phyloP scores from a whole-genome alignment of 2,113 vertebrate genomes.

The Coryphaenoides rupestris region DNA sequence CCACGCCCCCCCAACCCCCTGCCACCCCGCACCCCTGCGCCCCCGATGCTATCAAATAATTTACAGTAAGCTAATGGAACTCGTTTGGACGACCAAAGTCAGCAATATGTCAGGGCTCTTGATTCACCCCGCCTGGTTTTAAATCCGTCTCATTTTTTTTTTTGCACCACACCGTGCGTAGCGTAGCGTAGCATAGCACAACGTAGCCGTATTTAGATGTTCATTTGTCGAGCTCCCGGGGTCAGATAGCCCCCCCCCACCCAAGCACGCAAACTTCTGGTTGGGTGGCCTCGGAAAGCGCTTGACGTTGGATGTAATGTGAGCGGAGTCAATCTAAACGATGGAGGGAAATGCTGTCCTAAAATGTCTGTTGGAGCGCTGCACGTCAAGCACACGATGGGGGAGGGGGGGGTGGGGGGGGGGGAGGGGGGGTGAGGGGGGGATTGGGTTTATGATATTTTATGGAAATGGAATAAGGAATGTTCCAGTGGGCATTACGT shows the following conservation, averaged over 20 bases:
- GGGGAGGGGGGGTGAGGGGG: too few relatives aligned
- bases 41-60: constrained; percentile 64
- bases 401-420: too few relatives aligned
- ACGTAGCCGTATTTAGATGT: constrained; percentile 74
- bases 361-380: too few relatives aligned
- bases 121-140: constrained; percentile 43
- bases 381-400: too few relatives aligned
- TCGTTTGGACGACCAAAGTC: constrained; percentile 60
- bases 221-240: constrained; percentile 67
- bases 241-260: constrained; percentile 54
- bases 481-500: constrained; percentile 30
- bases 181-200: too few relatives aligned
- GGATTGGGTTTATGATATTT: constrained; percentile 26
- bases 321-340: too few relatives aligned
- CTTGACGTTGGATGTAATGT: constrained; percentile 63
- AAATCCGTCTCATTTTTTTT: constrained; percentile 47
- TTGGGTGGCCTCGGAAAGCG: too few relatives aligned
- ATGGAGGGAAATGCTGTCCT: constrained; percentile 43
- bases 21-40: too few relatives aligned
- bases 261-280: too few relatives aligned
- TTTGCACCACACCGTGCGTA: constrained; percentile 42
- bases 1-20: too few relatives aligned
- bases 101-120: constrained; percentile 51
- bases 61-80: constrained; percentile 61
- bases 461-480: constrained; percentile 40